These are phyloP conservation scores for Momotus momota DNA, from an alignment of 2,797 vertebrate species.

Conservation along the genomic window DNA sequence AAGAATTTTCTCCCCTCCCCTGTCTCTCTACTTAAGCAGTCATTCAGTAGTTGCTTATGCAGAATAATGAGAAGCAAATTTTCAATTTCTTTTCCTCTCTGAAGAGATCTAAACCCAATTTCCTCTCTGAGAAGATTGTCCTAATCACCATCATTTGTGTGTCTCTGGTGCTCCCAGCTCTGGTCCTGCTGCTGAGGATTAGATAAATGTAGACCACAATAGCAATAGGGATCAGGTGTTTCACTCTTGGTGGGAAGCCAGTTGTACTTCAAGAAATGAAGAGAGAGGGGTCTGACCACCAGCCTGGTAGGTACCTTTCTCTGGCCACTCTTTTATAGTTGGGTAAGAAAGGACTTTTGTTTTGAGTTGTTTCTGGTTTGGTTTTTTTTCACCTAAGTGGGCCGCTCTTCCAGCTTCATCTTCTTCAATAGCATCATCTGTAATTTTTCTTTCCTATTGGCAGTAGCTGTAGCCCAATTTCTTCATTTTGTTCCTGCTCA, in stretches of 20 bases:
- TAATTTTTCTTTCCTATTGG: not conserved
- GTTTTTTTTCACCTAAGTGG: not conserved
- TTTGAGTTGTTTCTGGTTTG: not conserved
- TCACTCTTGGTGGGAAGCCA: not conserved
- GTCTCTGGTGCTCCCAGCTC: not conserved
- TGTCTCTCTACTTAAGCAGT: not conserved
- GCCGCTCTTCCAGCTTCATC: not conserved
- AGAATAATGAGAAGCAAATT: not conserved
- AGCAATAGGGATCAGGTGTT: not conserved
- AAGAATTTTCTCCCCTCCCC: not conserved
- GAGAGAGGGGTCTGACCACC: fast-evolving
- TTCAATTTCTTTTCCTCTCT: not conserved
- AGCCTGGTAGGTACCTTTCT: fast-evolving
- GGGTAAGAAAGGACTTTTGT: fast-evolving
- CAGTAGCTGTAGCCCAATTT: fast-evolving
- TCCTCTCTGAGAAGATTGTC: not conserved
- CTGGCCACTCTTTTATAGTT: fast-evolving
- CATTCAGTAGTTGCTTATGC: not conserved
- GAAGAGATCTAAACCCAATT: not conserved
- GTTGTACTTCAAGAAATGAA: not conserved
- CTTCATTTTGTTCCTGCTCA: not conserved
- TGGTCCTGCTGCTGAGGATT: not conserved
- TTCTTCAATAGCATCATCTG: fast-evolving
- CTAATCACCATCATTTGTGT: not conserved
- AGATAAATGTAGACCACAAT: not conserved